These are phyloP conservation scores for Fratercula arctica DNA, from an alignment of 2,797 vertebrate genomes.

Conservation along the genomic window DNA sequence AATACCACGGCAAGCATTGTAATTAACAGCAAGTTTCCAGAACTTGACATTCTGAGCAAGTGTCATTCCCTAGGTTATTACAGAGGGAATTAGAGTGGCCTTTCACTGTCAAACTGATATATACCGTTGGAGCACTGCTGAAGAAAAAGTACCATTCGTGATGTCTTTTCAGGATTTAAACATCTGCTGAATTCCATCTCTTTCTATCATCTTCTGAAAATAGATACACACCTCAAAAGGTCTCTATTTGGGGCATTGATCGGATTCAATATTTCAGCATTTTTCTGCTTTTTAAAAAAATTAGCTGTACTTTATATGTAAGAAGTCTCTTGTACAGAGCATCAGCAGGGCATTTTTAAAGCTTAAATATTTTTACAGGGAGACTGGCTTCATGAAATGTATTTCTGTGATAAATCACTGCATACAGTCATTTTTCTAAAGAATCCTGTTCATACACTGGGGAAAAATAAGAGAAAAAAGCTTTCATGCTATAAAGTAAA, in stretches of 20 bases:
- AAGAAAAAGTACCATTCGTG: constrained; percentile 54
- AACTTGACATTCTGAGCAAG: constrained; percentile 73
- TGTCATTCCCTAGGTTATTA: constrained; percentile 75
- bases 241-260: constrained; percentile 20
- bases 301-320: neutral
- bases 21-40: constrained; percentile 76
- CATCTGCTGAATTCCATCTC: constrained; percentile 48
- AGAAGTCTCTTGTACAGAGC: neutral
- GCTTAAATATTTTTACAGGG: neutral
- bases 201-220: constrained; percentile 59
- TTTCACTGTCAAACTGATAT: constrained; percentile 74
- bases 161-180: constrained; percentile 66
- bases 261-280: constrained; percentile 13
- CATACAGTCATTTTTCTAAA: neutral
- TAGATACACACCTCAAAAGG: constrained; percentile 30
- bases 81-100: constrained; percentile 71
- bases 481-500: neutral
- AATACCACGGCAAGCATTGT: constrained; percentile 66
- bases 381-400: neutral
- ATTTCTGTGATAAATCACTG: neutral
- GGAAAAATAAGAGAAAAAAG: neutral
- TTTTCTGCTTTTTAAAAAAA: neutral
- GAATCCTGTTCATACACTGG: neutral
- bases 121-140: constrained; percentile 34
- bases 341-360: neutral